phyloP scores from a whole-genome alignment of 1,140 invertebrate species.

The Lasioglossum albipes region DNA sequence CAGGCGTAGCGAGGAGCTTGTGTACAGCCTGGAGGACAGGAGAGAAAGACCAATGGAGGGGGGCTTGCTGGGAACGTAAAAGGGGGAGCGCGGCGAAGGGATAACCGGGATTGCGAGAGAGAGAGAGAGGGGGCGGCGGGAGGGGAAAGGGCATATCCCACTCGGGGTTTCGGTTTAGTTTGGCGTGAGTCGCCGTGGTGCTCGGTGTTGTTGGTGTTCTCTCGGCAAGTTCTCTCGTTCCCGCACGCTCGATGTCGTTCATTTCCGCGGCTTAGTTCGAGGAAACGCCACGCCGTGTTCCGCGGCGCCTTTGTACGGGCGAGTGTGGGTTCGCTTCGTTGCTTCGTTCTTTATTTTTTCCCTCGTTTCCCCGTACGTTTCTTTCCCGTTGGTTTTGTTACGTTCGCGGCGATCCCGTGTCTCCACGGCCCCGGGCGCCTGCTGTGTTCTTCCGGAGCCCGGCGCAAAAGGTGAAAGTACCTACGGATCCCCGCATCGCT shows the following conservation, averaged over 20 bases:
- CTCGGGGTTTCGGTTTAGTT: constrained; percentile 57
- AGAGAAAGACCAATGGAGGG: constrained; percentile 45
- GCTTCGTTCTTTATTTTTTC: neutral
- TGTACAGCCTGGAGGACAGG: constrained; percentile 46
- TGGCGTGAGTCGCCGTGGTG: constrained; percentile 49
- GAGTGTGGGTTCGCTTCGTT: neutral
- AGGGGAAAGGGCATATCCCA: constrained; percentile 62
- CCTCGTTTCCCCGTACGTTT: too few species aligned
- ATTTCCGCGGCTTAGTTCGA: constrained; percentile 38
- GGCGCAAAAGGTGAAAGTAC: constrained; percentile 33
- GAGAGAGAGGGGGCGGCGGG: neutral
- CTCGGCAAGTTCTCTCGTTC: neutral
- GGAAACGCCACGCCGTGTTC: constrained; percentile 26
- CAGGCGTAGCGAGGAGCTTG: constrained; percentile 45
- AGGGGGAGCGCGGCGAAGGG: constrained; percentile 53
- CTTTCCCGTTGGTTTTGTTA: neutral
- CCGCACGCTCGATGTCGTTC: constrained; percentile 24
- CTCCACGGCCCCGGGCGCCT: neutral
- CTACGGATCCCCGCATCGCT: constrained; percentile 24
- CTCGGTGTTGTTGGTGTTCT: constrained; percentile 22
- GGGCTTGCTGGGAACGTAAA: constrained; percentile 5
- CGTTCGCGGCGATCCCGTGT: neutral
- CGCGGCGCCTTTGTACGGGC: constrained; percentile 47
- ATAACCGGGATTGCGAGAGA: constrained; percentile 6
- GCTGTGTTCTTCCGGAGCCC: constrained; percentile 6